Evolutionary conservation across 2,797 vertebrate genomes (phyloP), one percentile per base, ranked within the genome.

Genomic region (Bucorvus abyssinicus): DNA sequence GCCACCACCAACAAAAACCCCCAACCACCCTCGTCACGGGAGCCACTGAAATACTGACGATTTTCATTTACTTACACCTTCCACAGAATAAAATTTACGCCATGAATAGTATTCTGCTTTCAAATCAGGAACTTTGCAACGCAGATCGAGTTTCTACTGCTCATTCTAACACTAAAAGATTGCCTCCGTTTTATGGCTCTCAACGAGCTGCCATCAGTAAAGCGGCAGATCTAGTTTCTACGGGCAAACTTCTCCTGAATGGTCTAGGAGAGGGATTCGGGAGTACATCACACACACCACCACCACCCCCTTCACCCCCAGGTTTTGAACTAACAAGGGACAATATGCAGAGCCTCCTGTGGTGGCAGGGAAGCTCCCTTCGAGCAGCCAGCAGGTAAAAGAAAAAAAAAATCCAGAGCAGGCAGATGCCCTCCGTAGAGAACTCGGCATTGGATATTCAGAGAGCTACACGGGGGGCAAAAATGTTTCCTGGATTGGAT

Each of bases 281-380:
- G 14, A 16, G 16, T 17, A 1, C 14, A 18, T 13, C 50, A 24
- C 50, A 24, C 24, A 21, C 49, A 23, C 9, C 6, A 2, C 1
- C 3, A 5, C 12, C 9, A 1, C 3, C 1, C 3, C 6, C 1
- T 0, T 10, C n/a, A n/a, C 8, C 6, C 5, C 5, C 15, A 34
- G 7, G 7, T 60, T 94, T 94, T 81, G 27, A 29, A 78, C 17
- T 76, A 82, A 49, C 13, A n/a, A 79, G 23, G 18, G 68, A 67
- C 53, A 60, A n/a, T 50, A 49, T 70, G 36, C 63, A 45, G 29
- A 90, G 26, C n/a, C 21, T 85, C 42, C 29, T 40, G 53, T 1
- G 2, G 15, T 40, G 45, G 9, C 44, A 74, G 21, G 12, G 40
- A 67, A 75, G 27, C 23, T 59, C 42, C n/a, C n/a, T 88, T 89